Conservation (phyloP, 2,888 invertebrate species). For the Stenotaenia linearis region DNA sequence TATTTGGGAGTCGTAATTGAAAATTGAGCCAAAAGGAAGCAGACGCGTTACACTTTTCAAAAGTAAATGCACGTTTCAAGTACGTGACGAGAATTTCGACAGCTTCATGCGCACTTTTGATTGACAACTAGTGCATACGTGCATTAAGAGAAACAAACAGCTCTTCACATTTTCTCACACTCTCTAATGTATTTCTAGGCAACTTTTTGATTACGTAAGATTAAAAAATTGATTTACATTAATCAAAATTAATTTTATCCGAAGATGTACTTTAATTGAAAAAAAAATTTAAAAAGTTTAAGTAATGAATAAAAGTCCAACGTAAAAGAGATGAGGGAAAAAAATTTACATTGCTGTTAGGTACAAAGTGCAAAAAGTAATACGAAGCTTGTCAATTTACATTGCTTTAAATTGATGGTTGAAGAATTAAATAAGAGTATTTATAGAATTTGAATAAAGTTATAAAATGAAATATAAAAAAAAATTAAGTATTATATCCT, state of each 20-base stretch:
- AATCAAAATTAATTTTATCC: slow-evolving; percentile 10
- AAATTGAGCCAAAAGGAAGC: slow-evolving; percentile 1
- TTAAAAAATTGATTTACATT: background rate
- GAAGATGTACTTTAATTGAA: background rate
- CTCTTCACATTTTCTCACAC: slow-evolving; percentile 21
- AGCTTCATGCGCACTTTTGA: background rate
- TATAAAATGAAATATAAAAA: background rate
- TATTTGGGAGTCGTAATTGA: background rate
- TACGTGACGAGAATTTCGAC: background rate
- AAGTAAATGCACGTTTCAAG: background rate
- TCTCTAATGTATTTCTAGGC: background rate
- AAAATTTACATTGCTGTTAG: background rate
- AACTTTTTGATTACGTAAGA: background rate
- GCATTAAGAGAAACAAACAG: background rate
- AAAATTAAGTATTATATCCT: background rate
- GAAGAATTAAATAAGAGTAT: background rate
- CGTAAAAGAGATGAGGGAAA: background rate
- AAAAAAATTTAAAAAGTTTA: background rate
- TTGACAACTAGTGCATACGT: slow-evolving; percentile 21
- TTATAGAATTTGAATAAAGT: slow-evolving; percentile 10
- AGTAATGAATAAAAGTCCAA: background rate
- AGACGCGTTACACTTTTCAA: slow-evolving; percentile 15
- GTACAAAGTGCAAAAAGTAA: slow-evolving; percentile 1
- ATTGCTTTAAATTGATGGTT: slow-evolving; percentile 4
- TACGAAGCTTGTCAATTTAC: slow-evolving; percentile 14